Evolutionary conservation across 2,888 invertebrate species (phyloP), one percentile per base, ranked within the genome.

Genomic region (Lydus trimaculatus): DNA sequence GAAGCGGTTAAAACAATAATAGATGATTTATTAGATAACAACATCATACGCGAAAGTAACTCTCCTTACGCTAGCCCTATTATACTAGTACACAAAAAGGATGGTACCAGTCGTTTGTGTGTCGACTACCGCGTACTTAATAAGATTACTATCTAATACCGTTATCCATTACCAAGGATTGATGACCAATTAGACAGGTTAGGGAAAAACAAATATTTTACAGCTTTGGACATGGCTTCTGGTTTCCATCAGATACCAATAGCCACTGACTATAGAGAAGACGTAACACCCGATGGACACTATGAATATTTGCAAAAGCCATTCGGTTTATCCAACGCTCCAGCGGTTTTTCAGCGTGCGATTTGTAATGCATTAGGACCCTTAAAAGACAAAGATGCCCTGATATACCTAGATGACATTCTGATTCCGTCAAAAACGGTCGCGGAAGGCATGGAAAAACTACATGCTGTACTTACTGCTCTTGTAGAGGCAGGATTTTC

Each of bases 241-340:
- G 83, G 81, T 0, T 79, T 80, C 72, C 73, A 79, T 59, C 83
- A 82, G 58, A 79, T 84, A n/a, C 76, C 75, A 8, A 70, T 84
- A 28, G 66, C 64, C 3, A 67, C 74, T 56, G 72, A 75, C 28
- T 28, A 28, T 28, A 28, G 28, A 28, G 6, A 28, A 28, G 6
- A 28, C 60, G 72, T 74, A 7, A 81, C 79, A 6, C 79, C 78
- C 0, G 80, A 80, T 36, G 80, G 80, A 8, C 71, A 81, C 5
- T 82, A 72, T 59, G 79, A 83, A 73, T 80, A 77, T 58, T 60
- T 75, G 3, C 63, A 75, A 1, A 77, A 82, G 77, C 78, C 80
- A 5, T 84, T 83, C 64, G 82, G 82, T 6, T 67, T 82, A 9
- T 65, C 75, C 0, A 82, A 82, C 58, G 81, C 81, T 0, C 80